Evolutionary conservation across 2,113 vertebrate species (phyloP).

Genomic region (Ornithorhynchus anatinus): DNA sequence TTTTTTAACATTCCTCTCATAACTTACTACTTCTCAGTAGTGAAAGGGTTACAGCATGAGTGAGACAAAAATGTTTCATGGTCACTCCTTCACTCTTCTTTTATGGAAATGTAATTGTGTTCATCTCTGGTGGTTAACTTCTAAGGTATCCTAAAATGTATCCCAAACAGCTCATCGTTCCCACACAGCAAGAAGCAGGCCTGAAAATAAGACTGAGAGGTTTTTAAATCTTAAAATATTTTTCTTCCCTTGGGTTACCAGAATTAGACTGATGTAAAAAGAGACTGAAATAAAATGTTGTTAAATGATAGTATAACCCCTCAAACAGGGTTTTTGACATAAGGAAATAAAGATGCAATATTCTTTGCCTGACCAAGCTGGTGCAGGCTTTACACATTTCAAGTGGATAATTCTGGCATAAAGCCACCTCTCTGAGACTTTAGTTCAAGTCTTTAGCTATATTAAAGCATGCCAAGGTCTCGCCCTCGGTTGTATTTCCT

Average conservation of each 20-base stretch:
- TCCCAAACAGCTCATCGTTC: no score
- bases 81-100: no score
- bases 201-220: no score
- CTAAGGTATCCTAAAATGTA: no score
- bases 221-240: not conserved
- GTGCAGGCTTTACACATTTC: not conserved
- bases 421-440: conserved; percentile 4
- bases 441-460: not conserved
- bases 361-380: not conserved
- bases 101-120: no score
- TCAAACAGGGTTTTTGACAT: conserved; percentile 1
- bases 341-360: conserved; percentile 2
- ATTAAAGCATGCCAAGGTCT: not conserved
- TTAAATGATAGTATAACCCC: not conserved
- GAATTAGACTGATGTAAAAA: not conserved
- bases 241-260: not conserved
- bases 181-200: no score
- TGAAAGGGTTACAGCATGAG: no score
- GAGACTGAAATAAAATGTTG: no score
- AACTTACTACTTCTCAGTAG: no score
- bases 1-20: no score
- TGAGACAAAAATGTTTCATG: no score
- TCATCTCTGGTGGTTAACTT: no score
- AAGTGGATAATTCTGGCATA: not conserved
- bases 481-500: conserved; percentile 17